Evolutionary conservation across 2,888 invertebrate species (phyloP), one percentile per base, ranked within the genome.

Genomic region (Ditula angustiorana): DNA sequence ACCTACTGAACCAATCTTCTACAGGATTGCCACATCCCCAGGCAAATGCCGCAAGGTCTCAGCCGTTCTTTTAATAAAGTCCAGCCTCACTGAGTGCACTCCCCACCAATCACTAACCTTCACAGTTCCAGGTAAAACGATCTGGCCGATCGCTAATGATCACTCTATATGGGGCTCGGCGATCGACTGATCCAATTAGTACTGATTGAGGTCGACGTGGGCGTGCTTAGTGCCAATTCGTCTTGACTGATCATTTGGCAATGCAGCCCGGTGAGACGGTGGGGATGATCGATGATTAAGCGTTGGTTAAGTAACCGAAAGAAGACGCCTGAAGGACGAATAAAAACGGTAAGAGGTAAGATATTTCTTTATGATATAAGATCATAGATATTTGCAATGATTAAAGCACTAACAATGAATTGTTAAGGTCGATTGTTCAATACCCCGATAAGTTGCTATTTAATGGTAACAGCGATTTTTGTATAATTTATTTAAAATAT

Each of bases 191-290:
- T 71, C 74, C 71, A 78, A 79, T 79, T 79, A 76, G 75, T 76
- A 77, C 71, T 79, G 81, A 81, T 81, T 79, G 70, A 72, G 74
- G 67, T 63, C 66, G 71, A 72, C 71, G 82, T 79, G 74, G 80
- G 78, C 71, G 79, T 59, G 30, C 66, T 60, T 67, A 64, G 37
- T 63, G 65, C 65, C 67, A 66, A 67, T 60, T 55, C 62, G 49
- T 52, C 56, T 66, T 53, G 49, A 52, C 55, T 62, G 58, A 61
- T 62, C 58, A 44, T 60, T 67, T 68, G 69, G 66, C 69, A 69
- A 66, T 52, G 47, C 30, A 21, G 50, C 7, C 41, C 47, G 30
- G 63, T 63, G 33, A 52, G 30, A 61, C 58, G 3, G 23, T 21
- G 13, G 8, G 26, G 26, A n/a, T 55, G 24, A 41, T 16, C 41